A percentile compares a stretch with the other conserved stretches of the same genome.
Conservation (phyloP, 2,113 vertebrate genomes). For the Climacteris rufus region DNA sequence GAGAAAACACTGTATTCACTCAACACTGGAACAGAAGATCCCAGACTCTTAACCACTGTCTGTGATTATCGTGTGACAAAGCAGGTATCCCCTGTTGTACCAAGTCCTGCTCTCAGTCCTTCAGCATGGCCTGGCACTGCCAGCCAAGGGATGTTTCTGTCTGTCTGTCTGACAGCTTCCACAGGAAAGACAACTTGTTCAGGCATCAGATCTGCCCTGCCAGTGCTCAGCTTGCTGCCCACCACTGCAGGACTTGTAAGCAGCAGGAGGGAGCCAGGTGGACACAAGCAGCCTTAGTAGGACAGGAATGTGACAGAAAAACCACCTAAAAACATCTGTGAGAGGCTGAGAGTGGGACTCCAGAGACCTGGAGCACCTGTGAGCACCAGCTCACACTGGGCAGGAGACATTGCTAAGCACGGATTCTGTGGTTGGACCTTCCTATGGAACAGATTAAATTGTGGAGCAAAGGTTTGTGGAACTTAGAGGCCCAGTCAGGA, state of each 20-base stretch:
- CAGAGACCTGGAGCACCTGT: background rate
- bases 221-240: background rate
- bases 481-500: background rate
- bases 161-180: background rate
- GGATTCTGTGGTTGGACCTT: background rate
- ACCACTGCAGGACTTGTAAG: background rate
- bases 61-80: background rate
- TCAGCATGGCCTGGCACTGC: background rate
- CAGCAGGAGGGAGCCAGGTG: background rate
- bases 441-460: background rate
- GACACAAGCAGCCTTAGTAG: background rate
- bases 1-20: rapidly evolving
- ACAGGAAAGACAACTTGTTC: background rate
- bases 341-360: background rate
- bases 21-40: background rate
- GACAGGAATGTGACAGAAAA: background rate
- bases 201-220: background rate
- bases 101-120: background rate
- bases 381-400: background rate
- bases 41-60: rapidly evolving
- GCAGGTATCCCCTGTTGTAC: background rate
- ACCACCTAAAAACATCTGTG: background rate
- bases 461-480: background rate
- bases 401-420: background rate
- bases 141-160: background rate